Percentiles rank a stretch among this genome's conserved stretches.
phyloP scores from a whole-genome alignment of 2,113 vertebrate species.

The Brienomyrus brachyistius region DNA sequence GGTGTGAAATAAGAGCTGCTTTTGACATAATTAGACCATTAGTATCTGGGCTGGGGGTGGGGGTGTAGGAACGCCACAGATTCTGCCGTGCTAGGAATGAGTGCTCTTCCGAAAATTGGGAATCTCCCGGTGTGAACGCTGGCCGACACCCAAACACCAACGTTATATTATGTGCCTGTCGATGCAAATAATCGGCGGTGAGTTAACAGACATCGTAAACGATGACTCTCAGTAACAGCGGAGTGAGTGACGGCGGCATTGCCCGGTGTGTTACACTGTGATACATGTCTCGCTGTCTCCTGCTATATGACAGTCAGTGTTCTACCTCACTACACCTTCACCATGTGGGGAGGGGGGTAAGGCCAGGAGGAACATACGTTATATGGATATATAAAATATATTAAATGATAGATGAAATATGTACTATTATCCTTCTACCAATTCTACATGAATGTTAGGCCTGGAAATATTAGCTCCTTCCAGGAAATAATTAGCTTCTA shows the following conservation, averaged over 20 bases:
- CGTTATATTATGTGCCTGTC: neutral
- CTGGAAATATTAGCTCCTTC: neutral
- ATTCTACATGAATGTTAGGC: neutral
- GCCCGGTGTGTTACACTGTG: neutral
- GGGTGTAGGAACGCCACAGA: neutral
- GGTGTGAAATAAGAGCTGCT: neutral
- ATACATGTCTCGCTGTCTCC: neutral
- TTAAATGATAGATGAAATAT: neutral
- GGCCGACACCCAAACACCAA: neutral
- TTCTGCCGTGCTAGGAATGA: neutral
- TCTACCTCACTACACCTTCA: neutral
- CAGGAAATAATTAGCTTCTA: neutral
- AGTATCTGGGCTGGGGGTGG: neutral
- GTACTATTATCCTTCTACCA: neutral
- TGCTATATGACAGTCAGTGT: neutral
- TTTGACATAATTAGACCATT: constrained; percentile 6
- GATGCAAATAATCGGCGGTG: neutral
- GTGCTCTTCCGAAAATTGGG: neutral
- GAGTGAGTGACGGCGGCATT: neutral
- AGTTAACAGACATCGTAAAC: neutral
- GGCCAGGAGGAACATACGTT: neutral
- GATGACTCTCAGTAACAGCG: neutral
- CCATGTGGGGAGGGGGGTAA: neutral
- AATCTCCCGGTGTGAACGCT: neutral
- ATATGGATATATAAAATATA: neutral